These are phyloP conservation scores for Thysanoteuthis rhombus DNA, from an alignment of 2,888 invertebrate genomes.

Conservation along the genomic window DNA sequence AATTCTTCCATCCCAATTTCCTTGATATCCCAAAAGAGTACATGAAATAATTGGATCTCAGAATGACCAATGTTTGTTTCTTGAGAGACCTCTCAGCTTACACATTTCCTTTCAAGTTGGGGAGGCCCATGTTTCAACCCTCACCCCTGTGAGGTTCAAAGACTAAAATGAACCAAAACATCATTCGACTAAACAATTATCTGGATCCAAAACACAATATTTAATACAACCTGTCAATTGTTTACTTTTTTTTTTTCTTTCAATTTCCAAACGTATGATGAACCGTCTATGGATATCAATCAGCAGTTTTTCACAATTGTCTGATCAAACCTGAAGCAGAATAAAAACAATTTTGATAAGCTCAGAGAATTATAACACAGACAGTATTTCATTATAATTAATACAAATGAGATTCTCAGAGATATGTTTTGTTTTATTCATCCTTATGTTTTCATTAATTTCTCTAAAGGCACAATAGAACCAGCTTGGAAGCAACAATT, in stretches of 20 bases:
- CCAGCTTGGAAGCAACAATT: no score
- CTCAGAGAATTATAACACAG: no score
- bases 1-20: not conserved
- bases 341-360: no score
- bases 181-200: not conserved
- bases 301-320: not conserved
- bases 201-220: not conserved
- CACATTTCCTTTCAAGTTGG: not conserved
- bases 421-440: no score
- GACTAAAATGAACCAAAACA: not conserved
- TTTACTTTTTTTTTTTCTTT: not conserved
- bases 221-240: not conserved
- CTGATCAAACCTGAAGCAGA: not conserved
- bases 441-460: no score
- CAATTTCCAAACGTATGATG: not conserved
- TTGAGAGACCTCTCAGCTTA: not conserved
- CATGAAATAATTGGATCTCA: no score
- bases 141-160: not conserved
- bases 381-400: no score
- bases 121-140: no score
- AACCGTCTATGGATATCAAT: not conserved
- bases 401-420: no score
- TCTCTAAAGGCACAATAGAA: no score
- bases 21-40: not conserved
- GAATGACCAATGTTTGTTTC: conserved; percentile 12